Base-by-base conservation (phyloP, 2,888 invertebrate species). In the Alloplasta piceator region DNA sequence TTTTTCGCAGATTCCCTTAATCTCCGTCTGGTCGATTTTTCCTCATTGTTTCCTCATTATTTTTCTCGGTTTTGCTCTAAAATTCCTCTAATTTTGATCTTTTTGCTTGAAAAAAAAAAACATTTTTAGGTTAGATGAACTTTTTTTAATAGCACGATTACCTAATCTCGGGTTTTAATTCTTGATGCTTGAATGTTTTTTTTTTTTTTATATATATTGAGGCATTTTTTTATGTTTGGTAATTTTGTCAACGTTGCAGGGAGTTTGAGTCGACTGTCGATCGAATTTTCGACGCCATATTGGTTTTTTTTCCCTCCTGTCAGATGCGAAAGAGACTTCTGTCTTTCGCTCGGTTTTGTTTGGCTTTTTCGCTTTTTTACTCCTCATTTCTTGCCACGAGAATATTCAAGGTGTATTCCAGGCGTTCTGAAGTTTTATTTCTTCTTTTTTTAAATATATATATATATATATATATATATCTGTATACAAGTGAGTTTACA, bases 401-500 rank as follows among this genome's bases (percentile, higher is more conserved):
- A 88, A 89, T 89, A 88, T 87, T 87, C 86, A 88, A 88, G 87
- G 87, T 86, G 85, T 85, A 83, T 81, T 74, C 77, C 75, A 71
- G 71, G 80, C 84, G 85, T 83, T 77, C 80, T 82, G 46, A 43
- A 50, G 38, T 26, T 26, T 26, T 26, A 2, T 26, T 26, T 26
- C 26, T 1, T 26, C 26, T 26, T 26, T 26, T 26, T 26, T 73
- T 82, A 66, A 41, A 48, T 63, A 38, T 26, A 36, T 55, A 6
- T 63, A 9, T 73, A 36, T 64, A 46, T 78, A 36, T 70, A 63
- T 55, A 63, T 52, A 10, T 71, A 12, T 64, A 16, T 63, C 4
- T 52, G 10, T 52, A 5, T 55, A 14, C 63, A 16, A 41, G 77
- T 82, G 84, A 83, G 80, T 84, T 43, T 16, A 66, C 83, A 26